A percentile compares a stretch with the other conserved stretches of the same genome.
phyloP scores from a whole-genome alignment of 1,140 invertebrate genomes.

The Heliconius hewitsoni region DNA sequence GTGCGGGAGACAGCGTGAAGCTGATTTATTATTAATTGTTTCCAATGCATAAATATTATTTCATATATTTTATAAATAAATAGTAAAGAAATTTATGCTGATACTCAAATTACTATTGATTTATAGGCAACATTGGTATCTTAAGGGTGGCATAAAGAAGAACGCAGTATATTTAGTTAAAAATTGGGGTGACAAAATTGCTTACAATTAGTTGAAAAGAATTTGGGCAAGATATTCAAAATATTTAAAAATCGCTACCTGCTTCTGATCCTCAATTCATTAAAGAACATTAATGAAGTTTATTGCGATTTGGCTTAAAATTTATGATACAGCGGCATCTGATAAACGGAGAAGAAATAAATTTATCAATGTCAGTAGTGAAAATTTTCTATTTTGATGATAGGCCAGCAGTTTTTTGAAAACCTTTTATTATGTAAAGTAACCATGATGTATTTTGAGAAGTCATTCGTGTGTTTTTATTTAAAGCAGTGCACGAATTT shows the following conservation, averaged over 20 bases:
- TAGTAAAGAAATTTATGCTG: background rate
- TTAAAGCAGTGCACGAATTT: constrained; percentile 34
- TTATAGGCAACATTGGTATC: constrained; percentile 33
- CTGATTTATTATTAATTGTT: too few species aligned
- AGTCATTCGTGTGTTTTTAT: background rate
- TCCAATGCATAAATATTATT: too few species aligned
- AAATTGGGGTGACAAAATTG: constrained; percentile 25
- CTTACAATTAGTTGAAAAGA: constrained; percentile 47
- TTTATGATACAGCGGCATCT: constrained; percentile 58
- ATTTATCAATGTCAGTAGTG: background rate
- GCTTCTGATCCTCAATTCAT: constrained; percentile 72
- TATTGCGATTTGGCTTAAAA: constrained; percentile 56
- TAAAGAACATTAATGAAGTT: constrained; percentile 70
- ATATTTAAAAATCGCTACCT: constrained; percentile 67
- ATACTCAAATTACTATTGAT: background rate
- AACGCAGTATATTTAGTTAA: constrained; percentile 30
- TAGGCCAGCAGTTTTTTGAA: background rate
- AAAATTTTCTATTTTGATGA: constrained; percentile 2
- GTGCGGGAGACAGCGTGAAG: too few species aligned
- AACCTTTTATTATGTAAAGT: background rate
- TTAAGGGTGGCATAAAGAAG: constrained; percentile 49
- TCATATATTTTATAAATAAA: background rate
- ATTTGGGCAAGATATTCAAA: constrained; percentile 59
- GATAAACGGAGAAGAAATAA: constrained; percentile 45
- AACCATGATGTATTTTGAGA: background rate